phyloP scores from a whole-genome alignment of 2,113 vertebrate genomes.

The Morone chrysops region DNA sequence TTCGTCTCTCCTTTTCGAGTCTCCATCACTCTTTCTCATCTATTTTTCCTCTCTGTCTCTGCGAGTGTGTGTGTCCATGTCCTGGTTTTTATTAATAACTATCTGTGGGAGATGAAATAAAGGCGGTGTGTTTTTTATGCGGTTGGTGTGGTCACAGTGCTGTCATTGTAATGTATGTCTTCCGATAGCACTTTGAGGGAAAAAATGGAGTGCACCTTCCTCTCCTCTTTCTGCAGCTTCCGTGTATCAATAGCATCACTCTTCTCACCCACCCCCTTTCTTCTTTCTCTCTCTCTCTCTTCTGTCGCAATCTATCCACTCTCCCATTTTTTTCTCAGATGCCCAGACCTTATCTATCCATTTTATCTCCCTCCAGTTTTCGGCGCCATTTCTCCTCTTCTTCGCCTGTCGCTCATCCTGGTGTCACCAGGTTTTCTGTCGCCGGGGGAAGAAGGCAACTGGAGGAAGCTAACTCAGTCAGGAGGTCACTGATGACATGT shows the following conservation, averaged over 20 bases:
- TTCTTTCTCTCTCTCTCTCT: conserved; percentile 36
- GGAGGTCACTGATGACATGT: conserved; percentile 54
- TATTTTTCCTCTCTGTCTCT: conserved; percentile 3
- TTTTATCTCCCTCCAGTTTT: conserved; percentile 75
- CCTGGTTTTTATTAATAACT: conserved; percentile 75
- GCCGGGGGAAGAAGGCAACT: conserved; percentile 42
- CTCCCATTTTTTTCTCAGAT: conserved; percentile 62
- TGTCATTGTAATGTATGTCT: conserved; percentile 75
- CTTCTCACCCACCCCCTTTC: conserved; percentile 22
- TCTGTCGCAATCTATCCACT: conserved; percentile 73
- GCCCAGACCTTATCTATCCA: conserved; percentile 74
- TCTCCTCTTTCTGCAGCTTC: conserved; percentile 58
- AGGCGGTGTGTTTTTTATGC: conserved; percentile 48
- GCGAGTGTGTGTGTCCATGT: conserved; percentile 34
- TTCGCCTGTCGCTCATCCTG: conserved; percentile 71
- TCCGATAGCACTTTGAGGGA: conserved; percentile 65
- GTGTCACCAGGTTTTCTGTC: conserved; percentile 81
- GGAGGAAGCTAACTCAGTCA: conserved; percentile 18
- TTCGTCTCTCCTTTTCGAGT: conserved; percentile 32
- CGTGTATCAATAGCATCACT: conserved; percentile 77
- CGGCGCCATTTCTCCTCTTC: conserved; percentile 70
- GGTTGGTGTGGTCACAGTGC: conserved; percentile 50
- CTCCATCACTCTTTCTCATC: conserved; percentile 45
- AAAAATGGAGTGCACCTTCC: conserved; percentile 59
- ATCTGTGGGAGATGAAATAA: conserved; percentile 71